These are phyloP conservation scores for Heliconius melpomene DNA, from an alignment of 1,140 invertebrate genomes.

Conservation along the genomic window DNA sequence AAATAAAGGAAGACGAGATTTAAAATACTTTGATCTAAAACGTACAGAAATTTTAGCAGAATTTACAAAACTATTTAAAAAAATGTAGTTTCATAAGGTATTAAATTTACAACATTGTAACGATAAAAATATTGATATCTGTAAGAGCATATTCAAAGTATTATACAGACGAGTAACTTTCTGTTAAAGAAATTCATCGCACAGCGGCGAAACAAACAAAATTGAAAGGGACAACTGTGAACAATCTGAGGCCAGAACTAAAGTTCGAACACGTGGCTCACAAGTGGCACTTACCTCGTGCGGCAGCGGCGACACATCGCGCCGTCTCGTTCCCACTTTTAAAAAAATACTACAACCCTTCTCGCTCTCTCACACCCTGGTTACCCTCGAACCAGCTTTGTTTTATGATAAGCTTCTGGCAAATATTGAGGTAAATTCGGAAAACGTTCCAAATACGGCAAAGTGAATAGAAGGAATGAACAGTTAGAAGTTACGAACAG, in stretches of 20 bases:
- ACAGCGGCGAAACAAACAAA: conserved; percentile 13
- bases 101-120: too few relatives aligned
- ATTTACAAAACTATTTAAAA: neutral
- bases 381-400: conserved; percentile 40
- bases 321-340: conserved; percentile 78
- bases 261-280: conserved; percentile 70
- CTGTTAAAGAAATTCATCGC: neutral
- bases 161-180: conserved; percentile 1
- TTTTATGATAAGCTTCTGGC: conserved; percentile 19
- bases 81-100: too few relatives aligned
- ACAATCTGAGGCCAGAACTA: conserved; percentile 55
- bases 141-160: neutral
- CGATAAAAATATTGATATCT: neutral
- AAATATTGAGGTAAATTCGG: conserved; percentile 17
- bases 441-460: neutral
- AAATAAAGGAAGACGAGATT: neutral
- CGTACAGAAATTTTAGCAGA: neutral
- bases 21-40: neutral
- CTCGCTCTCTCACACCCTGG: conserved; percentile 76
- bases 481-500: neutral
- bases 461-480: neutral
- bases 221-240: conserved; percentile 35
- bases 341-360: conserved; percentile 59
- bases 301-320: conserved; percentile 64
- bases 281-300: conserved; percentile 72